Base-by-base conservation (phyloP, 2,888 invertebrate genomes). In the Drosophila meridionalis region DNA sequence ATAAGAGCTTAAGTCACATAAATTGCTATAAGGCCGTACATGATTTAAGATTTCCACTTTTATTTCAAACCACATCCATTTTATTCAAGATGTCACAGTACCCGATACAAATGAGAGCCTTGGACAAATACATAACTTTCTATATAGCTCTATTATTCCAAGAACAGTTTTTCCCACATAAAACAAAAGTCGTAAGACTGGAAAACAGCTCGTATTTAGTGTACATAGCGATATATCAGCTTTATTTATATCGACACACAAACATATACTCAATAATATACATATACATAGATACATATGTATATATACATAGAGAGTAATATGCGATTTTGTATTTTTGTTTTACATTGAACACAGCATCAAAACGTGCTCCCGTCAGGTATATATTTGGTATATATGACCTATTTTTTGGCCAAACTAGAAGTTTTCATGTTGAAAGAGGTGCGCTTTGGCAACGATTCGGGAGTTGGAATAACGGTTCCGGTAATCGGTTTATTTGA, bases 381-480 rank as follows among this genome's bases (percentile, higher is more conserved):
- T 20, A 20, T 20, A 20, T 20, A 20, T 20, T 20, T 20, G 20
- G 20, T 20, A 20, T 20, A 47, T 28, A 14, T 12, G 7, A 3
- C 7, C 20, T 36, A 48, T 28, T 47, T 30, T 28, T 28, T 38
- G 0, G 4, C 9, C n/a, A 50, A 50, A 34, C 11, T 34, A 0
- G 50, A n/a, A 1, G 34, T 34, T 20, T 34, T 20, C 8, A 12
- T 28, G 0, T 28, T 28, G n/a, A 14, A 50, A 1, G 98, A 97
- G 94, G 98, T 98, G 86, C 98, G 95, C 71, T 96, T 95, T 76
- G 98, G 98, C 90, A 99, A 98, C 75, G 97, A 96, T 92, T 99
- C 99, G 58, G 99, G 99, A 55, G 99, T 99, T 43, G 99, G 99
- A 92, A 93, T 93, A 63, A 98, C 97, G 88, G 98, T 98, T n/a